Base-by-base conservation (phyloP, 2,113 vertebrate species). In the Falcunculus frontatus region DNA sequence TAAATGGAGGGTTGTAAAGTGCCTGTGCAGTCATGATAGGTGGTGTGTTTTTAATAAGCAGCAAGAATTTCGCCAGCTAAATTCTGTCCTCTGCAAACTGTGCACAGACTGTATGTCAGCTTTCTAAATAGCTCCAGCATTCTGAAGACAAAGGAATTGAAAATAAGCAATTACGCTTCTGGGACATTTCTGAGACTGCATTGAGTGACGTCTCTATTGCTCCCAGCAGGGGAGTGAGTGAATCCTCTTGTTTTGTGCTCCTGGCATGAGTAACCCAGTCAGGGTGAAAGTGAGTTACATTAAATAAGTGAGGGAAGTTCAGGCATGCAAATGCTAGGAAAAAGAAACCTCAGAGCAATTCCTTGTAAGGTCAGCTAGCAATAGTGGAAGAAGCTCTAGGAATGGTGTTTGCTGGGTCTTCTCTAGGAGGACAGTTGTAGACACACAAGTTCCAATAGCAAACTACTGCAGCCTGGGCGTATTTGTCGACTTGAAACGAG, bases 31-130 rank as follows among this genome's bases (percentile, higher is more conserved):
- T 80, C 63, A 25, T 75, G 85, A 91, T 70, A 63, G 27, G 80
- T 78, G 52, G 35, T 67, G 83, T 93, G 76, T 60, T 92, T 93
- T 88, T 89, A 95, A 89, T 96, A 90, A 93, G 80, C 46, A 26
- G 73, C 16, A 84, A 89, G 60, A 81, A 23, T 47, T 93, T 93
- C 87, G 87, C 83, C 85, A 86, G 76, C 60, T 74, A 81, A 78
- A 70, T 78, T 86, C 52, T 92, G 63, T 94, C 72, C 55, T 93
- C 76, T 80, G 27, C 47, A 81, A 78, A 74, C 68, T 60, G 65
- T 72, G n/a, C 41, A 80, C 37, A 77, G 70, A 16, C 55, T 75
- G 17, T 72, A 53, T 84, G 83, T 80, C 64, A 59, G 83, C 47
- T 86, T 56, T 69, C 78, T 90, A 77, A 91, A 87, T 63, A 94